Evolutionary conservation across 2,888 invertebrate genomes (phyloP), one percentile per base, ranked within the genome.

Genomic region (Cyrtodaria siliqua): DNA sequence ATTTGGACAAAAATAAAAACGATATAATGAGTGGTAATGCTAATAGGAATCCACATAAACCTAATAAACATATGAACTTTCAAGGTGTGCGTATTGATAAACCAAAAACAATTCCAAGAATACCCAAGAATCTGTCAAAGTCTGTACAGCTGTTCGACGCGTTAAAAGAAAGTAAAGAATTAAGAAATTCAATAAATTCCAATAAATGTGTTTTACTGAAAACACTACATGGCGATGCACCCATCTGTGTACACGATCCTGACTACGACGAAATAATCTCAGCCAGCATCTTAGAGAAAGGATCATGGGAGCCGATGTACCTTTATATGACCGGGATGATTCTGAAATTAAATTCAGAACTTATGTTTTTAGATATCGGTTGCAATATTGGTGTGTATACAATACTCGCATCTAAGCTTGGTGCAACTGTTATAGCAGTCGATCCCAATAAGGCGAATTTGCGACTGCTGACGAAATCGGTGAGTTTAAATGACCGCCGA

Each of bases 301-400:
- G 82, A 4, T 80, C 83, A 2, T 87, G 87, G 87, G 87, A 87
- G 60, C 81, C 79, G 38, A 82, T 85, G 24, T 79, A 82, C 23
- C 50, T 87, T 8, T 82, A 84, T 40, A 72, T 75, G 16, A 75
- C 84, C 8, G 78, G 79, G 33, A 69, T 60, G 8, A 67, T 85
- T 44, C 49, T 87, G 9, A 53, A 61, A 14, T 38, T 61, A n/a
- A 67, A 83, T 40, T 74, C 74, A 12, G 72, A 74, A 8, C 59
- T 86, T 52, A 59, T 73, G 42, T 80, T 86, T 38, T 49, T 87
- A 12, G 87, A 87, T 67, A 56, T 87, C 8, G 86, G 86, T 0
- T 85, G 83, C 40, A 86, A 86, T 68, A 71, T 87, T 14, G 87
- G 87, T 12, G 84, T 83, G 14, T 87, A 80, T 49, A 85, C 84